Evolutionary conservation across 2,888 invertebrate genomes (phyloP).

Genomic region (Nesidiocoris tenuis): DNA sequence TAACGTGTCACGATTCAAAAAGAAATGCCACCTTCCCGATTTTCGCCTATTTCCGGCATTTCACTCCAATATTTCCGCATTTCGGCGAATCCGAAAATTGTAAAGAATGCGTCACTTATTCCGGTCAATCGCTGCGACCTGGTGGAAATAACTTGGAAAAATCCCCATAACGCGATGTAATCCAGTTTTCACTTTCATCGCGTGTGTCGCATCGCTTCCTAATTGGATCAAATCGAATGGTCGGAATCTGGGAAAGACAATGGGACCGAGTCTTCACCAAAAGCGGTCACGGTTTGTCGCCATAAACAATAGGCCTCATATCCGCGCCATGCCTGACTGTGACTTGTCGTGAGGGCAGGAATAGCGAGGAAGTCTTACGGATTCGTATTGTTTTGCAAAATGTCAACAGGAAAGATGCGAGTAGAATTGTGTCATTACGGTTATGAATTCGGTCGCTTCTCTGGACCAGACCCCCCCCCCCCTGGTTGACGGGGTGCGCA

Average conservation of each 20-base stretch:
- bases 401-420: background rate
- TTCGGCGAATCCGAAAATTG: no score
- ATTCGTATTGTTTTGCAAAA: background rate
- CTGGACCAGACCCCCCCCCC: background rate
- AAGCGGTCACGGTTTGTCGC: background rate
- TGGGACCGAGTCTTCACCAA: background rate
- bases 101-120: no score
- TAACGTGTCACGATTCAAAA: no score
- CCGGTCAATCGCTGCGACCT: no score
- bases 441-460: background rate
- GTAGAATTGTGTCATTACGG: background rate
- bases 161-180: background rate
- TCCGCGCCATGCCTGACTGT: background rate
- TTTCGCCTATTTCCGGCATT: no score
- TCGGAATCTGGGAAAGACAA: background rate
- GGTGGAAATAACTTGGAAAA: background rate
- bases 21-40: no score
- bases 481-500: background rate
- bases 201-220: background rate
- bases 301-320: background rate
- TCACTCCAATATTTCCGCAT: no score
- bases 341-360: background rate
- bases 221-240: background rate
- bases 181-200: background rate
- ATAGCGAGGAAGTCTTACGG: background rate